Percentiles rank a stretch among this genome's conserved stretches.
Conservation (phyloP, 2,888 invertebrate species). For the Tipula confusa region DNA sequence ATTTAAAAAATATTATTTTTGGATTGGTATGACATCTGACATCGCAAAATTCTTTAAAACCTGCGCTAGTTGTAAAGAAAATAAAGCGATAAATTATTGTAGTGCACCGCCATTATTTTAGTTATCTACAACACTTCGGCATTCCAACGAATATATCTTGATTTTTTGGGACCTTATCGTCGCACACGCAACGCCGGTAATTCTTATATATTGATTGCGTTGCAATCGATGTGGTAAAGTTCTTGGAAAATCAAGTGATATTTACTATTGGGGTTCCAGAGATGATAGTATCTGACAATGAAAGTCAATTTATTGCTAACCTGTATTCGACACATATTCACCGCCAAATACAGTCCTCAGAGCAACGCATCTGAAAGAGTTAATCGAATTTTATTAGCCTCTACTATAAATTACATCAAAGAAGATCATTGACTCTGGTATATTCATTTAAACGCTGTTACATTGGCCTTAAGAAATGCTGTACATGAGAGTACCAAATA, state of each 20-base stretch:
- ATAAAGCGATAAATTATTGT: too few species aligned
- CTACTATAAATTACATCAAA: background rate
- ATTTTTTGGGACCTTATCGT: background rate
- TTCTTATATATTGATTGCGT: background rate
- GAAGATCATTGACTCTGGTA: background rate
- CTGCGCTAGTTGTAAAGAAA: too few species aligned
- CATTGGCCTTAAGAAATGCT: background rate
- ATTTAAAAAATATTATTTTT: too few species aligned
- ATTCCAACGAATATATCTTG: too few species aligned
- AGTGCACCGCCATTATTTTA: too few species aligned
- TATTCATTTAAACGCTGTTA: background rate
- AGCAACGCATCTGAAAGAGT: background rate
- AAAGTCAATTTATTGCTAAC: background rate
- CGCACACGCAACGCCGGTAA: background rate
- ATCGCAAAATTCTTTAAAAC: too few species aligned
- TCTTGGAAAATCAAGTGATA: background rate
- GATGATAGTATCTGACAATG: too few species aligned
- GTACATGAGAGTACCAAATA: background rate
- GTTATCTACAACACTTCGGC: too few species aligned
- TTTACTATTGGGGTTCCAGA: background rate
- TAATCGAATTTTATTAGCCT: background rate
- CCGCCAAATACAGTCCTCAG: background rate
- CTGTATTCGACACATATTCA: background rate
- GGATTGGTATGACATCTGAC: too few species aligned
- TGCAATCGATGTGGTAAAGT: background rate